These are phyloP conservation scores for Artemia sp. DNA, from an alignment of 2,888 invertebrate genomes.

Conservation along the genomic window DNA sequence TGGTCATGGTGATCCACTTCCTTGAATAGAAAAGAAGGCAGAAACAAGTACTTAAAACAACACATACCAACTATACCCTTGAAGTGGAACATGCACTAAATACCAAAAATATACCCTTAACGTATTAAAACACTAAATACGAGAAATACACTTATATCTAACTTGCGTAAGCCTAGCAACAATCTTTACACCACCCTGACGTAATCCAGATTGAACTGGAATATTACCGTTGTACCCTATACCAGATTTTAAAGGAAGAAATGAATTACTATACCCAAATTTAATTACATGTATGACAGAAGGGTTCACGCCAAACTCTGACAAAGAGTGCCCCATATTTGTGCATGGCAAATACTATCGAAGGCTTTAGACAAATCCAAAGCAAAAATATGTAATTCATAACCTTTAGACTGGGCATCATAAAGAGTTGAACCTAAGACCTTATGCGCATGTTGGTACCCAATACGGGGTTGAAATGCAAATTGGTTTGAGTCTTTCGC, in stretches of 20 bases:
- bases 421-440: background rate
- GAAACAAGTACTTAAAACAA: no score
- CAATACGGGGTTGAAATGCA: no score
- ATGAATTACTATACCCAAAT: background rate
- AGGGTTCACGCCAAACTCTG: background rate
- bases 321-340: accelerated
- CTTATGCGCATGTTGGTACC: background rate
- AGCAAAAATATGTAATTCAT: background rate
- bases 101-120: no score
- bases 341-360: no score
- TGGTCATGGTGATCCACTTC: no score
- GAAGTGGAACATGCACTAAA: no score
- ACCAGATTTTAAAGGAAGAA: background rate
- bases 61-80: no score
- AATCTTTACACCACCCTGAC: background rate
- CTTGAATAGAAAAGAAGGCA: no score
- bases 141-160: no score
- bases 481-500: no score
- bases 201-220: background rate
- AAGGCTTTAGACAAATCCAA: background rate
- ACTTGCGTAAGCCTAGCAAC: no score
- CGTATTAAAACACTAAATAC: no score
- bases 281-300: background rate
- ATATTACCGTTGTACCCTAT: background rate
- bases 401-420: slow-evolving; percentile 8